Evolutionary conservation across 2,888 invertebrate genomes (phyloP), one percentile per base, ranked within the genome.

Genomic region (Melieria picta): DNA sequence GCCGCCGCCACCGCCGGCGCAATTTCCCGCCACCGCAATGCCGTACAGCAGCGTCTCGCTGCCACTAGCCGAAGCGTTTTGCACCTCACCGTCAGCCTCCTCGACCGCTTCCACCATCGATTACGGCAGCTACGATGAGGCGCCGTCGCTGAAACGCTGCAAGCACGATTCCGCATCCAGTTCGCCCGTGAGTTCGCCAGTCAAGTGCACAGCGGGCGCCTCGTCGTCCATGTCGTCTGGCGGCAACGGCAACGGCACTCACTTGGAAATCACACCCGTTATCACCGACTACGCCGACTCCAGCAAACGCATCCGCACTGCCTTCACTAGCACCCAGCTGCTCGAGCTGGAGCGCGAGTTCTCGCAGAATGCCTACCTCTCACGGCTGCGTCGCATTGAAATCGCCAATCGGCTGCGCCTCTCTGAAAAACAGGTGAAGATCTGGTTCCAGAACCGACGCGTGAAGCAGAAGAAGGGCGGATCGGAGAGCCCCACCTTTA

Each of bases 341-440:
- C 87, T 97, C 68, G 94, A 96, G 81, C 87, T 98, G 71, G 97
- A 97, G 85, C 88, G 96, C 66, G 97, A 97, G 83, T 98, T 97
- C 85, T 89, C 94, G 0, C 87, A 92, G 79, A 97, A 96, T 84
- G 96, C 96, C 92, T 98, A 98, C 82, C 88, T 98, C 50, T 96
- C 96, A 0, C 89, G 97, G 57, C 86, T 97, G 77, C 89, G 97
- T 66, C 89, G 97, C 72, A 97, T 98, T 77, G 97, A 98, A 87
- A 97, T 98, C 69, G 97, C 98, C 4, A 96, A 95, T 46, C 92
- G 93, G 77, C 87, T 97, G 73, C 91, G 94, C 65, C 87, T 98
- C 0, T 95, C 95, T 0, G 98, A 98, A 86, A 98, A 97, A 83
- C 97, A 97, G 88, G 97, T 97, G 76, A 97, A 95, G 86, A 95